Percentiles rank a stretch among this genome's conserved stretches.
phyloP scores from a whole-genome alignment of 2,888 invertebrate genomes.

The Mesochorus sp. region DNA sequence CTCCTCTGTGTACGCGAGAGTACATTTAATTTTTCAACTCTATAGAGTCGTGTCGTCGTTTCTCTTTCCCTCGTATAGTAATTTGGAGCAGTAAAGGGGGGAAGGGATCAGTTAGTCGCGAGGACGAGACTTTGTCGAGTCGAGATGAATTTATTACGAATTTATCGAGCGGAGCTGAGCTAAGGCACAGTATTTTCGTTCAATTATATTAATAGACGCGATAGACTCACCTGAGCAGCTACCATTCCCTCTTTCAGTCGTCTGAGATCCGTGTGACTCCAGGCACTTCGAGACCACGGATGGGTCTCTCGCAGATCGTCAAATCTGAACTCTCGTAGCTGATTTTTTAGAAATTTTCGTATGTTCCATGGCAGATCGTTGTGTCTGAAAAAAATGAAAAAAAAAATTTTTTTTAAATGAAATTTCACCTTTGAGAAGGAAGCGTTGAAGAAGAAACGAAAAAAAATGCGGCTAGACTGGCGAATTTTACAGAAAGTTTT shows the following conservation, averaged over 20 bases:
- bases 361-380: constrained; percentile 96
- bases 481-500: not conserved
- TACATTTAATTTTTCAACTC: constrained; percentile 40
- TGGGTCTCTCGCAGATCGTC: constrained; percentile 87
- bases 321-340: constrained; percentile 91
- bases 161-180: too few relatives aligned
- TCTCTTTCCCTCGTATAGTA: constrained; percentile 15
- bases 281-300: constrained; percentile 89
- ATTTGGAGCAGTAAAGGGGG: not conserved
- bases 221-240: constrained; percentile 87
- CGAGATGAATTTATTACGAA: too few relatives aligned
- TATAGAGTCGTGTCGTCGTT: not conserved
- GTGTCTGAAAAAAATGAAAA: constrained; percentile 85
- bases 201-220: not conserved
- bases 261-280: constrained; percentile 91
- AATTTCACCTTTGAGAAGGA: too few relatives aligned
- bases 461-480: not conserved
- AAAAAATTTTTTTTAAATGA: too few relatives aligned
- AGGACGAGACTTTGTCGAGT: too few relatives aligned
- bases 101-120: not conserved
- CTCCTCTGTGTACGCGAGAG: constrained; percentile 32
- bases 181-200: too few relatives aligned
- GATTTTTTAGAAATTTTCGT: constrained; percentile 94
- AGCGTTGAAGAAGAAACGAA: too few relatives aligned
- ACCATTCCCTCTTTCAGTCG: constrained; percentile 89